Conservation (phyloP, 2,888 invertebrate genomes). For the Dinocampus coccinellae region DNA sequence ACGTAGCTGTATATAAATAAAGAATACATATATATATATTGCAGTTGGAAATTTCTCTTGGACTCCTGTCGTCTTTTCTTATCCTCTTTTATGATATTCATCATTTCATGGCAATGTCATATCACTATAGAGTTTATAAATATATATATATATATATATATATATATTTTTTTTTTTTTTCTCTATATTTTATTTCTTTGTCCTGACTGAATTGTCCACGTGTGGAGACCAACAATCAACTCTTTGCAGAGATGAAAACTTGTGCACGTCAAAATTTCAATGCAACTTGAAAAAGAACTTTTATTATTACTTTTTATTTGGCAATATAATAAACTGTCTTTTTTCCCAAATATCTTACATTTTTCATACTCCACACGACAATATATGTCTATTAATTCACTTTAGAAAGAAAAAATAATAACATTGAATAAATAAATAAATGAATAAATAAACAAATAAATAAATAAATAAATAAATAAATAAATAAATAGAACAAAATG, state of each 20-base stretch:
- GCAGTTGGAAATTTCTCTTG: not conserved
- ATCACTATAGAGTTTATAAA: not conserved
- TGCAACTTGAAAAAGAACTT: not conserved
- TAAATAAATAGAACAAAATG: no score
- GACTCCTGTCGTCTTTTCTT: constrained; percentile 14
- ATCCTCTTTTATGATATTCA: constrained; percentile 17
- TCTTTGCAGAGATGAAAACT: not conserved
- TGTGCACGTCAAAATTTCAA: not conserved
- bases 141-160: not conserved
- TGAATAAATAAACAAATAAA: no score
- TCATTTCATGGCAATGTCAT: not conserved
- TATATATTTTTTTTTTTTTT: constrained; percentile 15
- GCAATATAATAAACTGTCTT: no score
- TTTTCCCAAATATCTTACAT: no score
- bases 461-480: no score
- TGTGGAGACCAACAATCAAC: constrained; percentile 1
- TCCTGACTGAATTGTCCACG: not conserved
- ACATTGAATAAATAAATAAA: no score
- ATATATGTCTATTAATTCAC: no score
- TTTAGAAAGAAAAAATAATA: no score
- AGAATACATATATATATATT: not conserved
- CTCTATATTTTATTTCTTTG: constrained; percentile 22
- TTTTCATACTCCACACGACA: no score
- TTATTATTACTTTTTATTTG: not conserved
- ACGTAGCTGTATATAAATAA: not conserved